A percentile compares a stretch with the other conserved stretches of the same genome.
These are phyloP conservation scores for Trachymyrmex cornetzi DNA, from an alignment of 1,140 invertebrate species.

Conservation along the genomic window DNA sequence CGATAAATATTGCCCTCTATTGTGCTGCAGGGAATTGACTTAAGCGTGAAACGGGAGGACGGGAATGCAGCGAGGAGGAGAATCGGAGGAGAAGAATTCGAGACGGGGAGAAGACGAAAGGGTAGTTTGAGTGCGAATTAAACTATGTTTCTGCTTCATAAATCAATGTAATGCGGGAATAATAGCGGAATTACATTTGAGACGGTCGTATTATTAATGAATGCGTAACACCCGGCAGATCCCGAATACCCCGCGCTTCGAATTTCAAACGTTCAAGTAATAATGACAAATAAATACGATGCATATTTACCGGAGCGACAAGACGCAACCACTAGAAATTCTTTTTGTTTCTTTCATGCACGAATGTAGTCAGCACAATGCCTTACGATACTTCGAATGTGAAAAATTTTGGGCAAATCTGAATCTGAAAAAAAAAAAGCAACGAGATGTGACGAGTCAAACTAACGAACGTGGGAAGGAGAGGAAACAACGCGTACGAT, in stretches of 20 bases:
- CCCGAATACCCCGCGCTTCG: background rate
- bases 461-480: background rate
- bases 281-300: constrained; percentile 38
- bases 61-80: too few relatives aligned
- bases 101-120: background rate
- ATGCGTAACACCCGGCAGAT: constrained; percentile 1
- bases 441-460: background rate
- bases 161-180: constrained; percentile 30
- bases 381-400: background rate
- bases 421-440: too few relatives aligned
- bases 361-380: too few relatives aligned
- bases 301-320: too few relatives aligned
- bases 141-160: constrained; percentile 24
- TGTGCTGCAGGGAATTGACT: constrained; percentile 35
- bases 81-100: background rate
- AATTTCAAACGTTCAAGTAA: background rate
- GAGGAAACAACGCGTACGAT: background rate
- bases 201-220: constrained; percentile 27
- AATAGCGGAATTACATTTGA: constrained; percentile 3
- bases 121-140: constrained; percentile 28
- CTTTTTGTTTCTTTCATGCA: background rate
- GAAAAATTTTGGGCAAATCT: constrained; percentile 22
- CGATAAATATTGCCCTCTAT: constrained; percentile 47
- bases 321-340: background rate
- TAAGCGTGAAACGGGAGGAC: background rate